Conservation (phyloP, 2,797 vertebrate genomes). For the Poecilia wingei region DNA sequence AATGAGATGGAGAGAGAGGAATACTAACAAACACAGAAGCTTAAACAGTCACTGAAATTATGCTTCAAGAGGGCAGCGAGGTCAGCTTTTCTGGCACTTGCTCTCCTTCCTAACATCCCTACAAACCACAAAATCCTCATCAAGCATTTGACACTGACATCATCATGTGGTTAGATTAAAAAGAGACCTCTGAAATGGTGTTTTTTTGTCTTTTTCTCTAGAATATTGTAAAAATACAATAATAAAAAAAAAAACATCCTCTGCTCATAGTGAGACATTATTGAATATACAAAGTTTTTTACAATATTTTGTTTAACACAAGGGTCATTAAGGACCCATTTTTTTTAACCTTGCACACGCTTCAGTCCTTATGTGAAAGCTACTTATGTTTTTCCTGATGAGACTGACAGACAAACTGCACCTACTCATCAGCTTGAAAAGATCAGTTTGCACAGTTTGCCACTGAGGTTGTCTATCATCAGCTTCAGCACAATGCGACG, state of each 20-base stretch:
- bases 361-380: slow-evolving; percentile 47
- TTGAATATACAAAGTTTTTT: slow-evolving; percentile 62
- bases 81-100: slow-evolving; percentile 49
- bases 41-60: slow-evolving; percentile 66
- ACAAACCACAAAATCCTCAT: slow-evolving; percentile 65
- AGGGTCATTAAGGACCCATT: slow-evolving; percentile 52
- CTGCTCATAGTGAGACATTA: slow-evolving; percentile 49
- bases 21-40: slow-evolving; percentile 37
- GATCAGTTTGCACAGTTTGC: slow-evolving; percentile 52
- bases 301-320: slow-evolving; percentile 52
- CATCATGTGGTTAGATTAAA: slow-evolving; percentile 74
- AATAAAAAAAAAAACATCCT: slow-evolving; percentile 58
- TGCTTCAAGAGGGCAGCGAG: slow-evolving; percentile 57
- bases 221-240: slow-evolving; percentile 72
- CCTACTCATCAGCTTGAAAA: slow-evolving; percentile 59
- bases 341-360: slow-evolving; percentile 39
- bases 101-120: slow-evolving; percentile 57
- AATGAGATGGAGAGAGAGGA: slow-evolving; percentile 9
- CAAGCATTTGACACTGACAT: slow-evolving; percentile 73
- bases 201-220: slow-evolving; percentile 64
- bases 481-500: slow-evolving; percentile 53
- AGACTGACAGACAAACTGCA: slow-evolving; percentile 59
- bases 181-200: slow-evolving; percentile 66
- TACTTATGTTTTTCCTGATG: slow-evolving; percentile 46
- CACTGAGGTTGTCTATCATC: slow-evolving; percentile 59